These are phyloP conservation scores for Megastigmus dorsalis DNA, from an alignment of 2,888 invertebrate genomes.

Conservation along the genomic window DNA sequence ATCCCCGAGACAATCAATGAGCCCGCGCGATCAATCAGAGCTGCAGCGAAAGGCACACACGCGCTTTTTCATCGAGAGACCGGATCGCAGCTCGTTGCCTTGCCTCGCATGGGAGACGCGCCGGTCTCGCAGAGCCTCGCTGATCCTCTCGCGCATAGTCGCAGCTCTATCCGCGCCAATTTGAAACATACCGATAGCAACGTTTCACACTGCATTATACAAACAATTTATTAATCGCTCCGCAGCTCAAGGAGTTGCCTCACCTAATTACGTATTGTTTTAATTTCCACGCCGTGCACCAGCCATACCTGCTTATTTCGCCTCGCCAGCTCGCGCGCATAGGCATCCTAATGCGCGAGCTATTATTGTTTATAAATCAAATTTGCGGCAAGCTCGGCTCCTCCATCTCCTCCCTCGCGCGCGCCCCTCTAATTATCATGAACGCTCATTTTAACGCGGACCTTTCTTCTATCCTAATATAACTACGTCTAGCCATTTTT, in stretches of 20 bases:
- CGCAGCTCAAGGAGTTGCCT: slow-evolving; percentile 25
- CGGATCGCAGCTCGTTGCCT: too few species aligned
- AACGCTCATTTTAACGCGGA: too few species aligned
- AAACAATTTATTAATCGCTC: slow-evolving; percentile 19
- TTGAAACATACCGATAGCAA: slow-evolving; percentile 26
- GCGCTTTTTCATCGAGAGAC: slow-evolving; percentile 27
- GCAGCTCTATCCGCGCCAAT: slow-evolving; percentile 9
- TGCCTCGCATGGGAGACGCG: not conserved
- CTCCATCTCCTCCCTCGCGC: too few species aligned
- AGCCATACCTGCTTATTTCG: not conserved
- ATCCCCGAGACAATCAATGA: slow-evolving; percentile 48
- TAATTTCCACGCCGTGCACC: slow-evolving; percentile 27
- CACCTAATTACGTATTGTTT: slow-evolving; percentile 50
- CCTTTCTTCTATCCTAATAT: too few species aligned
- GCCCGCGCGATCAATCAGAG: slow-evolving; percentile 45
- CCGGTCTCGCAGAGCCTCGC: not conserved
- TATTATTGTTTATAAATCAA: slow-evolving; percentile 40
- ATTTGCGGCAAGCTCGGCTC: too few species aligned
- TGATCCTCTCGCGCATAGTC: too few species aligned
- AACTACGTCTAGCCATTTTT: too few species aligned
- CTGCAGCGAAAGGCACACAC: slow-evolving; percentile 35
- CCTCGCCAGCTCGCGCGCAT: not conserved
- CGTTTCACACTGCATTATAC: not conserved
- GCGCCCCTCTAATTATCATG: too few species aligned
- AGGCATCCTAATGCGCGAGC: too few species aligned